A percentile compares a stretch with the other conserved stretches of the same genome.
Evolutionary conservation across 1,140 invertebrate genomes (phyloP).

Genomic region (Drosophila pectinifera): DNA sequence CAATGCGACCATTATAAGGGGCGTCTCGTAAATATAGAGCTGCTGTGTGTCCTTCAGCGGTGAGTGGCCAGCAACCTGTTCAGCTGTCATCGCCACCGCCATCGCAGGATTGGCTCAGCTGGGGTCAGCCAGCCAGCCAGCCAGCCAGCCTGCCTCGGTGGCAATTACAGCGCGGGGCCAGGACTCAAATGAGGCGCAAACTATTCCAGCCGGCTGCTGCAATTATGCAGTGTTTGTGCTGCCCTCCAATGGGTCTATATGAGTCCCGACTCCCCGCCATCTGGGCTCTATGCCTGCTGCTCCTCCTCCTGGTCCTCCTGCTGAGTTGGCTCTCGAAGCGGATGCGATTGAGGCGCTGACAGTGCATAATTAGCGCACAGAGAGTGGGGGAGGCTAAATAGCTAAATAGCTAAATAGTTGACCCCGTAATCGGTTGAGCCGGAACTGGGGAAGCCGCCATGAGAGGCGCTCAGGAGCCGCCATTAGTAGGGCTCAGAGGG

Average conservation of each 20-base stretch:
- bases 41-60: constrained; percentile 42
- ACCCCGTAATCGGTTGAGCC: constrained; percentile 11
- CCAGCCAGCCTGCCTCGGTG: too few relatives aligned
- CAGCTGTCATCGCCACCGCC: constrained; percentile 21
- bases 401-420: constrained; percentile 32
- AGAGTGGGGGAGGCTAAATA: background rate
- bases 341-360: constrained; percentile 32
- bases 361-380: constrained; percentile 47
- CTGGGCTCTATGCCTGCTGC: background rate
- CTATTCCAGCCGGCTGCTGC: constrained; percentile 30
- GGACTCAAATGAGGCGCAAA: constrained; percentile 52
- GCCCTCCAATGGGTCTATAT: constrained; percentile 37
- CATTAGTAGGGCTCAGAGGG: background rate
- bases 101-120: too few relatives aligned
- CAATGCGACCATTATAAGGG: constrained; percentile 64
- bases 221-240: constrained; percentile 40
- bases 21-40: constrained; percentile 59
- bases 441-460: background rate
- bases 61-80: constrained; percentile 37
- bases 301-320: background rate
- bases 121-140: constrained; percentile 28
- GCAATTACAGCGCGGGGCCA: constrained; percentile 45
- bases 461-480: background rate
- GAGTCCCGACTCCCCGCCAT: background rate
- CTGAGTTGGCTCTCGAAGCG: constrained; percentile 17